phyloP scores from a whole-genome alignment of 2,113 vertebrate species.

The Apteryx mantelli region DNA sequence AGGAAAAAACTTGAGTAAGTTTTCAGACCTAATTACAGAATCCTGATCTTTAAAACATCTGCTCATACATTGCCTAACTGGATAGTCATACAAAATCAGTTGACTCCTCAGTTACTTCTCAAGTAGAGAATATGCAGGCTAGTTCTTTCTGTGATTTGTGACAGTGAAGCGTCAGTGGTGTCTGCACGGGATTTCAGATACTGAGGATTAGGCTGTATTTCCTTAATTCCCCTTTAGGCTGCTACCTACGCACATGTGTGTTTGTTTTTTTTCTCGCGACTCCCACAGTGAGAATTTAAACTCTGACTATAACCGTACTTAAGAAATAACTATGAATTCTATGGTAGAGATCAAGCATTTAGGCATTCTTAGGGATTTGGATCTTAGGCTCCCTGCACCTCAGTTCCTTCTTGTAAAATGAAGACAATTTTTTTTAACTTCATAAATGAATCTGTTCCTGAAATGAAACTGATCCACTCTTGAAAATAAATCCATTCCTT shows the following conservation, averaged over 20 bases:
- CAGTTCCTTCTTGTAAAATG: neutral
- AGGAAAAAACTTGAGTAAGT: neutral
- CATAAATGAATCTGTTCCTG: neutral
- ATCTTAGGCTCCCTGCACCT: neutral
- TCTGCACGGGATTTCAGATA: neutral
- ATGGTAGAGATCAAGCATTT: fast-evolving
- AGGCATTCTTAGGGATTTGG: neutral
- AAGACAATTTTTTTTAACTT: neutral
- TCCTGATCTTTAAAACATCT: neutral
- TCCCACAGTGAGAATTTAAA: neutral
- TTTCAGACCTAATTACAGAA: neutral
- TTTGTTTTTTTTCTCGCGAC: neutral
- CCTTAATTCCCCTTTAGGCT: neutral
- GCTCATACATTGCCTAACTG: neutral
- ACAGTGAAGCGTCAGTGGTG: neutral
- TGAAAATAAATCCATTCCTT: neutral
- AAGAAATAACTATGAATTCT: neutral
- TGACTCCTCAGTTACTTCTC: neutral
- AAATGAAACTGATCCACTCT: neutral
- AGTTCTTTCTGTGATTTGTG: neutral
- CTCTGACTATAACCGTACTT: neutral
- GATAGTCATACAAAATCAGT: neutral
- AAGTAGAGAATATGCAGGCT: neutral
- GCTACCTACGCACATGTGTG: neutral
- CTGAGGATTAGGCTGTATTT: neutral